These are phyloP conservation scores for Ciconia boyciana DNA, from an alignment of 2,113 vertebrate species.

Conservation along the genomic window DNA sequence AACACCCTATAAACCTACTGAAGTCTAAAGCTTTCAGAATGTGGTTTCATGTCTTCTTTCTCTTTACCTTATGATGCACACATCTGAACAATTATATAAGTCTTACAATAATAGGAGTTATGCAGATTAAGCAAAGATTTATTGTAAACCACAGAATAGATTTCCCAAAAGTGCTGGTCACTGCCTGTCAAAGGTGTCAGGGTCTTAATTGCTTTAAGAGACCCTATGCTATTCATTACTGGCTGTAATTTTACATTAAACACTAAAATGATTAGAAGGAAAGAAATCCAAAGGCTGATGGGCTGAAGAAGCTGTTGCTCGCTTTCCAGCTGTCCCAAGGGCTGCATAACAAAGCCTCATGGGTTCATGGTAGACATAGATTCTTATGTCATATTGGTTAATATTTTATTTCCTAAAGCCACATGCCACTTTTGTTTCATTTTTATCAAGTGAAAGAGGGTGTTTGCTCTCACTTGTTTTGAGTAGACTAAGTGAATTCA, in stretches of 20 bases:
- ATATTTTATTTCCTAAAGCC: constrained; percentile 66
- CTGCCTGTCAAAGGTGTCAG: constrained; percentile 15
- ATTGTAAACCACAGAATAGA: background rate
- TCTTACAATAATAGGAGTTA: background rate
- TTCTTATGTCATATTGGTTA: constrained; percentile 40
- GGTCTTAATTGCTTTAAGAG: constrained; percentile 57
- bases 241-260: constrained; percentile 59
- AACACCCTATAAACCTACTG: background rate
- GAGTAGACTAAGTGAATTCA: constrained; percentile 26
- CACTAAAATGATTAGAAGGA: background rate
- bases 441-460: constrained; percentile 36
- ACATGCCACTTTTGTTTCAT: constrained; percentile 22
- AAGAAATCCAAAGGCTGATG: constrained; percentile 38
- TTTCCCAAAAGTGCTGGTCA: background rate
- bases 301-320: constrained; percentile 32
- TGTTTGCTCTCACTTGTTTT: constrained; percentile 7
- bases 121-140: background rate
- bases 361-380: background rate
- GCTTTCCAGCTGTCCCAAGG: constrained; percentile 46
- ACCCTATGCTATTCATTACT: constrained; percentile 52
- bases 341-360: constrained; percentile 35
- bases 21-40: background rate
- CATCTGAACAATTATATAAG: background rate
- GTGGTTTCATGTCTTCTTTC: background rate
- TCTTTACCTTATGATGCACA: background rate